These are phyloP conservation scores for Sarcophaga caerulescens DNA, from an alignment of 2,888 invertebrate genomes.

Conservation along the genomic window DNA sequence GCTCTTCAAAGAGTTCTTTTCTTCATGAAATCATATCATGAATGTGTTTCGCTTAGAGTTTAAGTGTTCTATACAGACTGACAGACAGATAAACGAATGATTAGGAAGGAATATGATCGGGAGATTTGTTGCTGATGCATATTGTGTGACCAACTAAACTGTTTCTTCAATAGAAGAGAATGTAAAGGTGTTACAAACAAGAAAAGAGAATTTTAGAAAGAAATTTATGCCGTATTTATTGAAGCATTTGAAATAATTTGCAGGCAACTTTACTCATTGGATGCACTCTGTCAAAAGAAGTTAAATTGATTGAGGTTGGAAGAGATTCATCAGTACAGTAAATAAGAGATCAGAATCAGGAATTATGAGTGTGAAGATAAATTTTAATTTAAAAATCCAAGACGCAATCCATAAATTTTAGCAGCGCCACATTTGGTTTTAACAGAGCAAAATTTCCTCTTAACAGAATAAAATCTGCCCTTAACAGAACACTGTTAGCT, in stretches of 20 bases:
- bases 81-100: neutral
- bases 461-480: too few species aligned
- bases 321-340: too few species aligned
- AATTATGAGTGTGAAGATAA: too few species aligned
- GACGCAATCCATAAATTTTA: too few species aligned
- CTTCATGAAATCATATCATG: conserved; percentile 37
- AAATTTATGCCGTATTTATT: conserved; percentile 22
- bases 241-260: neutral
- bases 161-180: neutral
- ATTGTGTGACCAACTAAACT: conserved; percentile 2
- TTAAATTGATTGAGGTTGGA: too few species aligned
- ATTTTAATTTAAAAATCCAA: too few species aligned
- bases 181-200: neutral
- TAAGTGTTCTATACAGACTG: neutral
- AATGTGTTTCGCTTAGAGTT: neutral
- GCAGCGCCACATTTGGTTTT: too few species aligned
- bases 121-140: neutral
- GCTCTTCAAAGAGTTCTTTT: conserved; percentile 28
- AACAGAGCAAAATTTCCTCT: too few species aligned
- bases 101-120: too few species aligned
- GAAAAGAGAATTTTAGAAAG: neutral
- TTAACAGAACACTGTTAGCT: too few species aligned
- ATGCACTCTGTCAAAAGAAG: too few species aligned
- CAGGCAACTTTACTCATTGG: neutral
- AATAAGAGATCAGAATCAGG: too few species aligned